A percentile compares a stretch with the other conserved stretches of the same genome.
Conservation (phyloP, 2,888 invertebrate species). For the Nebria brevicollis region DNA sequence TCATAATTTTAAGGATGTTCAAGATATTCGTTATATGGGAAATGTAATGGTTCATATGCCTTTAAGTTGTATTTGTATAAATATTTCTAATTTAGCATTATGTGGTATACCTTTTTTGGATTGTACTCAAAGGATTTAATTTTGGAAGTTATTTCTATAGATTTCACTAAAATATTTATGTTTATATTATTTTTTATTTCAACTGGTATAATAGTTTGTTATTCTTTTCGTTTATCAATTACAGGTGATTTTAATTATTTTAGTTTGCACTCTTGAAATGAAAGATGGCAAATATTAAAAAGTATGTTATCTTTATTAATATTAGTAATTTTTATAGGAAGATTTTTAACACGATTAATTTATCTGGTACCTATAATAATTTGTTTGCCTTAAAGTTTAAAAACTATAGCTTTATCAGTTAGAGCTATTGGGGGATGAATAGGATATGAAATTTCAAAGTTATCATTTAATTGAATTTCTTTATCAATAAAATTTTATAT, state of each 20-base stretch:
- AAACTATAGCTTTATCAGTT: slow-evolving; percentile 59
- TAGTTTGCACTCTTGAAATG: slow-evolving; percentile 64
- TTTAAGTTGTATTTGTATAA: slow-evolving; percentile 65
- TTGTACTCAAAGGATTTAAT: slow-evolving; percentile 74
- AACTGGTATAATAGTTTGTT: slow-evolving; percentile 67
- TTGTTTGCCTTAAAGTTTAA: slow-evolving; percentile 33
- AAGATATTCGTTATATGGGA: slow-evolving; percentile 75
- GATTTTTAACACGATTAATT: slow-evolving; percentile 67
- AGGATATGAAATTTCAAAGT: no score
- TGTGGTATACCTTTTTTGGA: slow-evolving; percentile 64
- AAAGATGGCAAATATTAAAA: slow-evolving; percentile 63
- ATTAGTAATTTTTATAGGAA: slow-evolving; percentile 67
- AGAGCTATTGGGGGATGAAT: no score
- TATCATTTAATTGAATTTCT: no score
- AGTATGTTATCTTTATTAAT: slow-evolving; percentile 63
- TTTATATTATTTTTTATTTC: slow-evolving; percentile 69
- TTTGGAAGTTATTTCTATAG: slow-evolving; percentile 68
- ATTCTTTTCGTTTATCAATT: slow-evolving; percentile 67
- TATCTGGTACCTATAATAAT: slow-evolving; percentile 61
- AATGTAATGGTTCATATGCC: slow-evolving; percentile 65
- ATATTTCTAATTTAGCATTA: slow-evolving; percentile 58
- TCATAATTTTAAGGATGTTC: slow-evolving; percentile 71
- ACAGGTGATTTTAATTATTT: slow-evolving; percentile 65
- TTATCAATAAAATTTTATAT: no score
- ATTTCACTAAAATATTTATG: slow-evolving; percentile 38